Conservation (phyloP, 2,113 vertebrate genomes). For the Hippocampus mohnikei region DNA sequence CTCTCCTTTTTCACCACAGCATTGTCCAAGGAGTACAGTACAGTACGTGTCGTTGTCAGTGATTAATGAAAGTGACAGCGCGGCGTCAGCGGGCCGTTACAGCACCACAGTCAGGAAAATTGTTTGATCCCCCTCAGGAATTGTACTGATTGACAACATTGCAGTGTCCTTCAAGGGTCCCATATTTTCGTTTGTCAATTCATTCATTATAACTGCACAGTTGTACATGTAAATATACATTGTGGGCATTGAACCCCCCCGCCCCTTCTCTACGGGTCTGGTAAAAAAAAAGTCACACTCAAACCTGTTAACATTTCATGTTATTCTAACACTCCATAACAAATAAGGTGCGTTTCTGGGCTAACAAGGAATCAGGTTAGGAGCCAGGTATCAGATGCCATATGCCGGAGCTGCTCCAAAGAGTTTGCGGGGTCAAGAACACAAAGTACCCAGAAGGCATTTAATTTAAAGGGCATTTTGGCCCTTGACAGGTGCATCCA, state of each 20-base stretch:
- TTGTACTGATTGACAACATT: slow-evolving; percentile 60
- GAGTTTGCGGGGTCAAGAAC: not conserved
- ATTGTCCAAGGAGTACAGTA: not conserved
- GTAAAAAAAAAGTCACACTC: no score
- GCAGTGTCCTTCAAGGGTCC: not conserved
- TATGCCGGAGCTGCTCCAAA: not conserved
- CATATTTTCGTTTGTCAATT: no score
- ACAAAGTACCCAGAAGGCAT: not conserved
- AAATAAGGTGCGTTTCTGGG: not conserved
- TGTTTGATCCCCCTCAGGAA: slow-evolving; percentile 38
- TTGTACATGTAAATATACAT: no score
- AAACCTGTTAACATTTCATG: not conserved
- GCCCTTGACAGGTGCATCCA: not conserved
- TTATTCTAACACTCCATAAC: not conserved
- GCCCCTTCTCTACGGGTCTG: no score
- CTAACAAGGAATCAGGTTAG: no score
- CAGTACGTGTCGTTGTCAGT: slow-evolving; percentile 16
- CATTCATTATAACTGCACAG: no score
- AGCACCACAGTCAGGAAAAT: slow-evolving; percentile 57
- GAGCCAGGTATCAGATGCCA: not conserved
- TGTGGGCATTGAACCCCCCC: no score
- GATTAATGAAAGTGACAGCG: slow-evolving; percentile 61
- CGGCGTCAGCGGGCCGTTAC: slow-evolving; percentile 59
- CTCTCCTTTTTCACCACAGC: not conserved
- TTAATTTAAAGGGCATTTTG: not conserved